These are phyloP conservation scores for Enteromius fasciolatus DNA, from an alignment of 2,797 vertebrate genomes.

Conservation along the genomic window DNA sequence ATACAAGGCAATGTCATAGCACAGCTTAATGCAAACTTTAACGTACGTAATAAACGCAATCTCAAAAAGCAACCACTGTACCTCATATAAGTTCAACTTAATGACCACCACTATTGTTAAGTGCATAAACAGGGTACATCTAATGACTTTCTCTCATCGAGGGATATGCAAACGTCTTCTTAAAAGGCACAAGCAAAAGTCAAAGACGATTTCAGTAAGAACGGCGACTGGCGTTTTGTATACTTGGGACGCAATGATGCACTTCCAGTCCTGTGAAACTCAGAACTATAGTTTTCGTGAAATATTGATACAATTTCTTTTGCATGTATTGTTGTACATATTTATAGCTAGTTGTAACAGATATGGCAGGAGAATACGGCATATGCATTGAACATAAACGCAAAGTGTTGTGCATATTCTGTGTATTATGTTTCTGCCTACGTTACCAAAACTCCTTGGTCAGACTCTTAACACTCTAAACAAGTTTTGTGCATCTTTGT, in stretches of 20 bases:
- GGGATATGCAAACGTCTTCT: conserved; percentile 60
- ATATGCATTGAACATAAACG: conserved; percentile 49
- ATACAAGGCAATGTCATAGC: conserved; percentile 58
- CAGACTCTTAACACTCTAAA: neutral
- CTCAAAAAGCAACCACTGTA: conserved; percentile 59
- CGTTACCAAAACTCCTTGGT: conserved; percentile 56
- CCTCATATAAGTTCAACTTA: conserved; percentile 52
- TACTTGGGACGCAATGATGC: conserved; percentile 36
- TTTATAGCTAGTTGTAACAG: conserved; percentile 31
- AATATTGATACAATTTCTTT: conserved; percentile 13
- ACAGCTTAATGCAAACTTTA: conserved; percentile 56
- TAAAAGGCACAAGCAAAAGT: conserved; percentile 64
- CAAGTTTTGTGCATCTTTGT: neutral
- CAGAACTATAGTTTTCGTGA: conserved; percentile 34
- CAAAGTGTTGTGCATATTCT: conserved; percentile 57
- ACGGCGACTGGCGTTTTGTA: conserved; percentile 30
- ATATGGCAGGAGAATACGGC: conserved; percentile 51
- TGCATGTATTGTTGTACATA: conserved; percentile 35
- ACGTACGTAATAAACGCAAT: conserved; percentile 56
- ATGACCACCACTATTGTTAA: conserved; percentile 53
- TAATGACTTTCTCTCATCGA: conserved; percentile 55
- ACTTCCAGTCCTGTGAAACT: conserved; percentile 44
- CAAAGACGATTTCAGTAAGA: conserved; percentile 44
- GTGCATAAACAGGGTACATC: conserved; percentile 60
- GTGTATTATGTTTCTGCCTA: conserved; percentile 45